Conservation (phyloP, 2,888 invertebrate species). For the Agrenia bidenticulata region DNA sequence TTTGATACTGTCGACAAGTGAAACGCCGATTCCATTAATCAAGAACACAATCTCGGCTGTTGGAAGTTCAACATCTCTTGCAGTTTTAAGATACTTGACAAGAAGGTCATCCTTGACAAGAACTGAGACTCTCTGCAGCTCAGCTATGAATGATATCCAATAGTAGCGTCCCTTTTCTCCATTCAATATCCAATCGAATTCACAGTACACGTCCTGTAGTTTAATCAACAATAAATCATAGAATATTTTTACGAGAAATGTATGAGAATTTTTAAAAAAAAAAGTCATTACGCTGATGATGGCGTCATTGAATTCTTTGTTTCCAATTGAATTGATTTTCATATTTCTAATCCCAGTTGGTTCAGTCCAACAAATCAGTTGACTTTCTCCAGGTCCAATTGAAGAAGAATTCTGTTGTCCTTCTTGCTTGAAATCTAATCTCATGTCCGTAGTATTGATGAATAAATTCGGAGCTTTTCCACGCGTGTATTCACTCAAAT, state of each 20-base stretch:
- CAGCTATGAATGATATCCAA: constrained; percentile 91
- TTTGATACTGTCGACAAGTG: constrained; percentile 82
- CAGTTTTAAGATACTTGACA: constrained; percentile 63
- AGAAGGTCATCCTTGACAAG: constrained; percentile 77
- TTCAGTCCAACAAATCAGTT: neutral
- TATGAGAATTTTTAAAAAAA: too few species aligned
- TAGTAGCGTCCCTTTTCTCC: constrained; percentile 58
- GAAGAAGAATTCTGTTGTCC: neutral
- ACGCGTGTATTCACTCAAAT: constrained; percentile 75
- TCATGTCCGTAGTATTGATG: constrained; percentile 71
- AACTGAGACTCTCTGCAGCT: constrained; percentile 85
- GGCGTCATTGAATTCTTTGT: neutral
- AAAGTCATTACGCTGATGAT: neutral
- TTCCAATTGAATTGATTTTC: too few species aligned
- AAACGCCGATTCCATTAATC: constrained; percentile 88
- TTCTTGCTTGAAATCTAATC: neutral
- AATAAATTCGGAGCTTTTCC: constrained; percentile 91
- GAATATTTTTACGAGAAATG: too few species aligned
- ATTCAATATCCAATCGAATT: constrained; percentile 54
- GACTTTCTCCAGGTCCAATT: neutral
- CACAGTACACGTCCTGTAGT: neutral
- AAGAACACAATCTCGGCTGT: constrained; percentile 74
- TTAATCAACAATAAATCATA: too few species aligned
- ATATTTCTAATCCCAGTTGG: neutral
- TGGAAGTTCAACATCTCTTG: constrained; percentile 70